Evolutionary conservation across 2,888 invertebrate genomes (phyloP).

Genomic region (Autographa gamma): DNA sequence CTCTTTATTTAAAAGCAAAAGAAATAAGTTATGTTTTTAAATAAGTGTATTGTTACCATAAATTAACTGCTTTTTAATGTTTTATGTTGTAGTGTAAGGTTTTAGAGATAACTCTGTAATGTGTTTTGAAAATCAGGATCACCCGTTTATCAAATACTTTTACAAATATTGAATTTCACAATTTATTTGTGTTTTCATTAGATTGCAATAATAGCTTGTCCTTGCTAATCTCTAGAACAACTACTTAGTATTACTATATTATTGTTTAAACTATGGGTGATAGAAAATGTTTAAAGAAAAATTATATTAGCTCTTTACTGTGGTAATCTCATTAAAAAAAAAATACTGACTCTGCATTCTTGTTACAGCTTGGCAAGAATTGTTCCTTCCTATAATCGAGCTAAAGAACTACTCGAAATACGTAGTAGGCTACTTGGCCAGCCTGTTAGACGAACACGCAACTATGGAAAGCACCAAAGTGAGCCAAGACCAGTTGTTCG

Average conservation of each 20-base stretch:
- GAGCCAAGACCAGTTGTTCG: constrained; percentile 88
- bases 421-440: constrained; percentile 90
- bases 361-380: constrained; percentile 92
- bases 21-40: background rate
- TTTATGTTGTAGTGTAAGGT: background rate
- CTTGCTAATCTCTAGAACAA: no score
- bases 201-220: no score
- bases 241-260: no score
- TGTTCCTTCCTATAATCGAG: constrained; percentile 92
- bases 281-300: no score
- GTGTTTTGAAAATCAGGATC: background rate
- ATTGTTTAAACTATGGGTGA: no score
- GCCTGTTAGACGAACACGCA: constrained; percentile 82
- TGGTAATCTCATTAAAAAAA: background rate
- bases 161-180: no score
- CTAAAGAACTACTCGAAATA: constrained; percentile 92
- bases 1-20: background rate
- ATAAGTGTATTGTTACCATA: constrained; percentile 1
- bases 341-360: background rate
- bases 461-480: constrained; percentile 78
- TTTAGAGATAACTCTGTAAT: background rate
- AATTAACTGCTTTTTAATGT: background rate
- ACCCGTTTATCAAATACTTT: background rate
- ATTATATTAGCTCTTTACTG: no score
- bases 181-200: no score